These are phyloP conservation scores for Pygoscelis antarcticus DNA, from an alignment of 2,113 vertebrate genomes.

Conservation along the genomic window DNA sequence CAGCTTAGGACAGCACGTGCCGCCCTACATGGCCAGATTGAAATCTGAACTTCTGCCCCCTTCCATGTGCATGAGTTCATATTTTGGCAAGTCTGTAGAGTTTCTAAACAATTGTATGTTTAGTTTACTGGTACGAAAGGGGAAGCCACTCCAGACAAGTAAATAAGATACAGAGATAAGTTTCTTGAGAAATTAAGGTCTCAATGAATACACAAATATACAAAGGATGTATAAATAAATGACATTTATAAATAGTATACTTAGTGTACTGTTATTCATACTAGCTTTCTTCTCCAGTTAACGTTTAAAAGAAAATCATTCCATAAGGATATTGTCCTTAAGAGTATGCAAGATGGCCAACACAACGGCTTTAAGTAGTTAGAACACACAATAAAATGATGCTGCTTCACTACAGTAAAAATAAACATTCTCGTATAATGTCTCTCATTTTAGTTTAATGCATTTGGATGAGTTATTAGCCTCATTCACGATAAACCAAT, in stretches of 20 bases:
- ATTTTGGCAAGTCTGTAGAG: slow-evolving; percentile 40
- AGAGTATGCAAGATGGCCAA: background rate
- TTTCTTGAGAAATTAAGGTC: slow-evolving; percentile 34
- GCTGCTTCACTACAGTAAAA: background rate
- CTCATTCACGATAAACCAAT: background rate
- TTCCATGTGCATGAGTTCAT: slow-evolving; percentile 38
- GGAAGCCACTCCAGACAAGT: slow-evolving; percentile 43
- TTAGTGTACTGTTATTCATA: background rate
- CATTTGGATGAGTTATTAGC: background rate
- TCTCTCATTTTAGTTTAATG: background rate
- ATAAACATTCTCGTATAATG: background rate
- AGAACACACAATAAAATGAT: background rate
- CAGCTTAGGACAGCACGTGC: slow-evolving; percentile 49
- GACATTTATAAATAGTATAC: slow-evolving; percentile 39
- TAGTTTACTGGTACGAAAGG: slow-evolving; percentile 20
- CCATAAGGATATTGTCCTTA: background rate
- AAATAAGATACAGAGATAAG: slow-evolving; percentile 44
- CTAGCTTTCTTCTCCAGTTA: background rate
- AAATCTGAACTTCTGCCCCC: slow-evolving; percentile 59
- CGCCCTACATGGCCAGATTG: slow-evolving; percentile 10
- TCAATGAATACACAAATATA: slow-evolving; percentile 50
- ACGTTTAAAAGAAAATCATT: background rate
- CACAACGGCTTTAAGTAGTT: background rate
- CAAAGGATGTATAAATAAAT: slow-evolving; percentile 57
- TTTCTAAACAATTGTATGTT: slow-evolving; percentile 65